Percentiles rank a stretch among this genome's conserved stretches.
These are phyloP conservation scores for Drosophila anomalata DNA, from an alignment of 2,888 invertebrate genomes.

Conservation along the genomic window DNA sequence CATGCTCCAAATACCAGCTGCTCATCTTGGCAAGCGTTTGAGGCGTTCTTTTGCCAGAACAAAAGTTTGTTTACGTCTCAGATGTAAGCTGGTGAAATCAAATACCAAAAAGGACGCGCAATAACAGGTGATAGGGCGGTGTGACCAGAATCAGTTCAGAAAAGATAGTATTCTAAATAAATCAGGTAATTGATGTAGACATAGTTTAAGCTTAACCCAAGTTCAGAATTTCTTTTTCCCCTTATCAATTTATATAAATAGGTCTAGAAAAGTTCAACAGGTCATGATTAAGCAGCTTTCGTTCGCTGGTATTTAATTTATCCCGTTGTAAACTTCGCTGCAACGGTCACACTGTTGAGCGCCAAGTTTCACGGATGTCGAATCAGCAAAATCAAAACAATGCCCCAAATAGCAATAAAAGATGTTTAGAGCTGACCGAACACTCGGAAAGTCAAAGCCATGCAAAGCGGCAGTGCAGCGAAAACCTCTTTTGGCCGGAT, in stretches of 20 bases:
- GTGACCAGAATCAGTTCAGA: neutral
- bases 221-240: neutral
- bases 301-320: neutral
- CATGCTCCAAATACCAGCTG: conserved; percentile 57
- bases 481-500: conserved; percentile 71
- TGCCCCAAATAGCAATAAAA: conserved; percentile 5
- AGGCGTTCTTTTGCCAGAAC: neutral
- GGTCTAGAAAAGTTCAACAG: neutral
- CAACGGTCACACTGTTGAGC: conserved; percentile 16
- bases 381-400: conserved; percentile 15
- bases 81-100: neutral
- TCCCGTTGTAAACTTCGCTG: neutral
- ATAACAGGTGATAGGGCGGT: neutral
- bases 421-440: conserved; percentile 18
- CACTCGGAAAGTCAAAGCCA: conserved; percentile 6
- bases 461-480: conserved; percentile 59
- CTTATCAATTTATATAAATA: neutral
- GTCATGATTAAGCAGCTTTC: neutral
- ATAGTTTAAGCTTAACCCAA: neutral
- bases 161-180: neutral
- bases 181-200: neutral
- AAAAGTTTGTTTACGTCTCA: neutral
- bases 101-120: neutral
- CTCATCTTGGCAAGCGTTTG: conserved; percentile 4
- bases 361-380: conserved; percentile 45